Evolutionary conservation across 2,113 vertebrate species (phyloP).

Genomic region (Toxotes jaculatrix): DNA sequence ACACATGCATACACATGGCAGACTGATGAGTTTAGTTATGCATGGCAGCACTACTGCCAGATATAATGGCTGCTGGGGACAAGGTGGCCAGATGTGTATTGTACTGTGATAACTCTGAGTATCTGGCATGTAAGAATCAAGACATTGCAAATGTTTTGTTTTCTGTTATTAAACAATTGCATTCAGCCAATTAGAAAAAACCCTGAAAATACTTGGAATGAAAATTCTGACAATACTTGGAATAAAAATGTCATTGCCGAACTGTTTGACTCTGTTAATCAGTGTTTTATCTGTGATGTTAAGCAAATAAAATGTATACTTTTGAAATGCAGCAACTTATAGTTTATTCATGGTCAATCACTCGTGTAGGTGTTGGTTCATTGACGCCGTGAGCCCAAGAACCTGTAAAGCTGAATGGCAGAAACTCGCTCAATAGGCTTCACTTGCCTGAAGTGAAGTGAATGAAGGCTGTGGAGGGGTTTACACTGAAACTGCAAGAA

Average conservation of each 20-base stretch:
- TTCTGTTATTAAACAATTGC: not conserved
- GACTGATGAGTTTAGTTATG: conserved; percentile 49
- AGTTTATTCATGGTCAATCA: not conserved
- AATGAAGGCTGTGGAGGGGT: not conserved
- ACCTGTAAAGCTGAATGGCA: too few relatives aligned
- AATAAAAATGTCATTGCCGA: not conserved
- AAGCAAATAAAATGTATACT: not conserved
- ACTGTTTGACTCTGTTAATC: not conserved
- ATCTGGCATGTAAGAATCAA: conserved; percentile 1
- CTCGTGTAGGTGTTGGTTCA: too few relatives aligned
- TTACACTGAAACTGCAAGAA: not conserved
- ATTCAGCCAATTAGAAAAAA: not conserved
- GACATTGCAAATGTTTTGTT: conserved; percentile 11
- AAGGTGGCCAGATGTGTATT: conserved; percentile 11
- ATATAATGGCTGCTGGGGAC: conserved; percentile 31
- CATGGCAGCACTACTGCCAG: conserved; percentile 34
- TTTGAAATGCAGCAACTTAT: not conserved
- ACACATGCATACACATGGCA: conserved; percentile 34
- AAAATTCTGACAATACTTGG: not conserved
- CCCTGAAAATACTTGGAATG: not conserved
- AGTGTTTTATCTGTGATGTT: too few relatives aligned
- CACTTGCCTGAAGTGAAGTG: too few relatives aligned
- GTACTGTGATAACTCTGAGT: conserved; percentile 20
- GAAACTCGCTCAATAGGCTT: too few relatives aligned
- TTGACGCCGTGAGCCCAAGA: too few relatives aligned